Evolutionary conservation across 2,888 invertebrate species (phyloP), one percentile per base, ranked within the genome.

Genomic region (Nomada hirtipes): DNA sequence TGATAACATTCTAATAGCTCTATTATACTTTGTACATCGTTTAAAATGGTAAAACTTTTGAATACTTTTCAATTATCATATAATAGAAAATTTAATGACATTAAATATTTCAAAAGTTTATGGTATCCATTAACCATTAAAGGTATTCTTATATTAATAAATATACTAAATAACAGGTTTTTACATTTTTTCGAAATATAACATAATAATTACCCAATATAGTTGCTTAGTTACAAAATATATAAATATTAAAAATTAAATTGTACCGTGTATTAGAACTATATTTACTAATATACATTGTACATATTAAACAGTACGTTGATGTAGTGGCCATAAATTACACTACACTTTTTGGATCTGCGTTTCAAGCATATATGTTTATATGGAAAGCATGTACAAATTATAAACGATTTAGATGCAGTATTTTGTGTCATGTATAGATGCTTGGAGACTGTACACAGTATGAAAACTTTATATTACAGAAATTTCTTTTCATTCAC

Each of bases 171-270:
- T 63, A 82, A 61, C 59, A 67, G 20, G 23, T 82, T 78, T 65
- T 69, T 76, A 78, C 75, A 76, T 61, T 64, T 26, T 36, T 55
- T 18, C n/a, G 50, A 59, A 61, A 72, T 44, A 23, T 61, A 64
- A 29, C 53, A 64, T 68, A 75, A 72, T 76, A 77, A 75, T 61
- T 68, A 36, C 36, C 36, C 36, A 36, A 36, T 36, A 36, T 36
- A 36, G 36, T 36, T 36, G 60, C n/a, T 52, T 23, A 15, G 47
- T 68, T 42, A 53, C 23, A 59, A 74, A 47, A 42, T 76, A 77
- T 79, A 81, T 69, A 84, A 76, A 79, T 76, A 70, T 83, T 82
- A 76, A 68, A 76, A 86, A 84, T 74, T 74, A 76, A 57, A 60
- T 53, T 57, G 63, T 77, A 79, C n/a, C 53, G 47, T 60, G 53